A percentile compares a stretch with the other conserved stretches of the same genome.
These are phyloP conservation scores for Larimichthys crocea DNA, from an alignment of 2,113 vertebrate genomes.

Conservation along the genomic window DNA sequence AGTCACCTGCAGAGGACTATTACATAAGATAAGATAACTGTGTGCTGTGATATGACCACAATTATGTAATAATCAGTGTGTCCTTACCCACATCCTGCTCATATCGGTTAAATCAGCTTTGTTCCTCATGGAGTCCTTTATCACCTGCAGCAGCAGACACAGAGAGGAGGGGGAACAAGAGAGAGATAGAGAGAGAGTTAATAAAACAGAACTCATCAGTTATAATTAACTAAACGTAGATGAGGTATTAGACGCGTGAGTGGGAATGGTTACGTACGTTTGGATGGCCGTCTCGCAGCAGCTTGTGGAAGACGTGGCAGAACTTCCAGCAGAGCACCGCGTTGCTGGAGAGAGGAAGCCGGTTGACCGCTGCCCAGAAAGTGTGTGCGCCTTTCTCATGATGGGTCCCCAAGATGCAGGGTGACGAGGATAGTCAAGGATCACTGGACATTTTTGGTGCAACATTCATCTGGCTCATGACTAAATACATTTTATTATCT, in stretches of 20 bases:
- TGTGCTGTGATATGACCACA: not conserved
- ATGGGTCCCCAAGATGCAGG: conserved; percentile 97
- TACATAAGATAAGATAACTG: not conserved
- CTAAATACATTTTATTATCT: not conserved
- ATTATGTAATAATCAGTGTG: not conserved
- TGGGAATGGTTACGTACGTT: conserved; percentile 85
- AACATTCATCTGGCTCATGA: not conserved
- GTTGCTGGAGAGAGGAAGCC: conserved; percentile 95
- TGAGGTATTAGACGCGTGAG: not conserved
- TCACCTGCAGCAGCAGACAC: conserved; percentile 84
- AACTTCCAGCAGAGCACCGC: conserved; percentile 99
- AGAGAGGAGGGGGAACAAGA: not conserved
- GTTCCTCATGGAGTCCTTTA: conserved; percentile 97
- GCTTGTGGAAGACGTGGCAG: conserved; percentile 99
- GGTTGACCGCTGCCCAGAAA: conserved; percentile 95
- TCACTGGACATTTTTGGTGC: not conserved
- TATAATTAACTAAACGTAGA: not conserved
- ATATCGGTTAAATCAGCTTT: conserved; percentile 95
- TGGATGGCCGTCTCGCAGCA: conserved; percentile 95
- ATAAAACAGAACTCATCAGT: not conserved
- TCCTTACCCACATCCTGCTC: conserved; percentile 99
- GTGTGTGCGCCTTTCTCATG: conserved; percentile 98
- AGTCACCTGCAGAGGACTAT: not conserved
- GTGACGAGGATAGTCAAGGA: conserved; percentile 89
- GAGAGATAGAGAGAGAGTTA: not conserved